phyloP scores from a whole-genome alignment of 2,888 invertebrate species.

The Gymnoscelis rufifasciata region DNA sequence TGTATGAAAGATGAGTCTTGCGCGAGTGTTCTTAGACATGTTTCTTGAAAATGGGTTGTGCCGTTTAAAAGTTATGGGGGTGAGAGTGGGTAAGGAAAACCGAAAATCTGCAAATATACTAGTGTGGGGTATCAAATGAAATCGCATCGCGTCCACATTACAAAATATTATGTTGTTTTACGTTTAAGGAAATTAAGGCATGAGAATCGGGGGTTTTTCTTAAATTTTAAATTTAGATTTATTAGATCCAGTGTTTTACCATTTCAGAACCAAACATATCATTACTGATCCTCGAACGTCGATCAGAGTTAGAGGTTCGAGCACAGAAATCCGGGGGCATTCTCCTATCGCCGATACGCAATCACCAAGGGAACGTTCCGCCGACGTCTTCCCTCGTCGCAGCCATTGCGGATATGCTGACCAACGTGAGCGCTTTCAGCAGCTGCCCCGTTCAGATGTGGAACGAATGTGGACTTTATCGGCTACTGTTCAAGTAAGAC shows the following conservation, averaged over 20 bases:
- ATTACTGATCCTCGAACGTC: constrained; percentile 54
- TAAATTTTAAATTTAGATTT: background rate
- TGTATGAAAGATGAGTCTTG: too few species aligned
- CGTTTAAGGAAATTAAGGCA: too few species aligned
- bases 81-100: too few species aligned
- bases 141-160: too few species aligned
- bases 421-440: constrained; percentile 50
- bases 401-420: constrained; percentile 49
- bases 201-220: too few species aligned
- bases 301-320: constrained; percentile 60
- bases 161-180: too few species aligned
- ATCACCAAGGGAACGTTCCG: constrained; percentile 31
- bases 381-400: constrained; percentile 53
- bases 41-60: too few species aligned
- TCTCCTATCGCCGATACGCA: constrained; percentile 37
- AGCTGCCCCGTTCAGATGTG: constrained; percentile 54
- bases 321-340: constrained; percentile 54
- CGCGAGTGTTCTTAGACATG: too few species aligned
- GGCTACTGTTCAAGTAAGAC: constrained; percentile 60
- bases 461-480: constrained; percentile 62
- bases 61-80: too few species aligned
- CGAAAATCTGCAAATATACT: too few species aligned
- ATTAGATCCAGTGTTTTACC: background rate
- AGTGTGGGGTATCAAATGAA: too few species aligned
- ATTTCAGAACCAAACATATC: constrained; percentile 63